phyloP scores from a whole-genome alignment of 2,888 invertebrate species.

The Tenthredo livida region DNA sequence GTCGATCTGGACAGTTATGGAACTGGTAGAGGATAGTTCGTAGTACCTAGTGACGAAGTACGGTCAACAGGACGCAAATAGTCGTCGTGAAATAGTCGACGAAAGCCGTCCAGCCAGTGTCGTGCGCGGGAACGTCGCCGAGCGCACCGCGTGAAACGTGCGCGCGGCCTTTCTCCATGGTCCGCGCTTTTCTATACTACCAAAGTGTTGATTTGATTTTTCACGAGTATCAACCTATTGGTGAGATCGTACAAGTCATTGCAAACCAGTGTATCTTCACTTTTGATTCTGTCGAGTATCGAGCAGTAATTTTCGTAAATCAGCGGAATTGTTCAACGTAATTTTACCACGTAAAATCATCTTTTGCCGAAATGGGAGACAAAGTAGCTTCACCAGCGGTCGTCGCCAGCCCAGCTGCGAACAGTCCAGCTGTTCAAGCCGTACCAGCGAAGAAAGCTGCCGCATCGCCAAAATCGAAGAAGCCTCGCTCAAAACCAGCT shows the following conservation, averaged over 20 bases:
- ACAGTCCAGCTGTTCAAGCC: slow-evolving; percentile 45
- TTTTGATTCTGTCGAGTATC: background rate
- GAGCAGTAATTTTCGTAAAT: background rate
- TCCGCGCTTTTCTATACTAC: slow-evolving; percentile 64
- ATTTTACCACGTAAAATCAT: background rate
- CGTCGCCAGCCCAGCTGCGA: slow-evolving; percentile 32
- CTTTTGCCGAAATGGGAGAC: slow-evolving; percentile 40
- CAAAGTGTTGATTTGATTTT: slow-evolving; percentile 40
- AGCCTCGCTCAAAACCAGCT: slow-evolving; percentile 74
- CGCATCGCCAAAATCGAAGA: slow-evolving; percentile 65
- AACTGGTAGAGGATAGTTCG: slow-evolving; percentile 20
- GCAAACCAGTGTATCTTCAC: background rate
- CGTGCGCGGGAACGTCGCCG: slow-evolving; percentile 37
- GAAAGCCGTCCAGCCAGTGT: slow-evolving; percentile 29
- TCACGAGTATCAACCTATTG: slow-evolving; percentile 37
- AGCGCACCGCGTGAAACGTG: slow-evolving; percentile 43
- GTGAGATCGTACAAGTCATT: slow-evolving; percentile 20
- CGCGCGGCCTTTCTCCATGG: slow-evolving; percentile 67
- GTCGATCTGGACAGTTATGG: background rate
- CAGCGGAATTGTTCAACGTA: background rate
- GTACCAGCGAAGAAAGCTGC: slow-evolving; percentile 54
- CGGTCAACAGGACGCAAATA: background rate
- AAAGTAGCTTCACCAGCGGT: slow-evolving; percentile 47
- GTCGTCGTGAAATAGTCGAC: background rate
- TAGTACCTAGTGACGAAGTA: slow-evolving; percentile 30